phyloP scores from a whole-genome alignment of 2,113 vertebrate species.

The Barbus barbus region DNA sequence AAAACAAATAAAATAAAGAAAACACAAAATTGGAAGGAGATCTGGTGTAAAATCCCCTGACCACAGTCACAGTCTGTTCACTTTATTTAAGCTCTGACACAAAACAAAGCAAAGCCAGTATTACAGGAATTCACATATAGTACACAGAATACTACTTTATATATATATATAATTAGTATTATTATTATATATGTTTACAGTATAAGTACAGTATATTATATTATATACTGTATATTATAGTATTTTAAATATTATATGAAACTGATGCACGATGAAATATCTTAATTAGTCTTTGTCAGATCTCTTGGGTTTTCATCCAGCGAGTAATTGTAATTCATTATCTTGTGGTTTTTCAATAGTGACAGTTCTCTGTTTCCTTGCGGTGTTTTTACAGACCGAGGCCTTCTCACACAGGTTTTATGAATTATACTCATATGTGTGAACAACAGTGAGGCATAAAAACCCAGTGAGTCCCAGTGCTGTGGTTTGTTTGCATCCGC shows the following conservation, averaged over 20 bases:
- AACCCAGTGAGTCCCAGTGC: not conserved
- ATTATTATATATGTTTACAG: no score
- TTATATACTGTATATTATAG: no score
- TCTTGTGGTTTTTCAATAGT: not conserved
- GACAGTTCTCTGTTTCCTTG: not conserved
- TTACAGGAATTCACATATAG: conserved; percentile 6
- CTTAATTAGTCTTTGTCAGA: not conserved
- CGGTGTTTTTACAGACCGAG: not conserved
- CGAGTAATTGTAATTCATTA: not conserved
- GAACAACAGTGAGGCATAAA: conserved; percentile 20
- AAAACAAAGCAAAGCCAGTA: not conserved
- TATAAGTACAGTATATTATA: no score
- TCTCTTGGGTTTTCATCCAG: not conserved
- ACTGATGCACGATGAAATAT: not conserved
- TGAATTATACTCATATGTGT: conserved; percentile 38
- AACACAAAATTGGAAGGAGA: not conserved
- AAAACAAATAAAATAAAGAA: not conserved
- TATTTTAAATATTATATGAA: no score
- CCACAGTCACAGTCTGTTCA: conserved; percentile 1
- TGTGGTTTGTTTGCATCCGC: conserved; percentile 15
- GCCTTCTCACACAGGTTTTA: conserved; percentile 9
- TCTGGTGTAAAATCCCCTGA: conserved; percentile 25
- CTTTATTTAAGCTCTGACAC: not conserved
- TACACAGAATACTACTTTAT: no score
- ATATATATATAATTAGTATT: no score